Evolutionary conservation across 2,113 vertebrate species (phyloP), one percentile per base, ranked within the genome.

Genomic region (Cryptotis parvus): DNA sequence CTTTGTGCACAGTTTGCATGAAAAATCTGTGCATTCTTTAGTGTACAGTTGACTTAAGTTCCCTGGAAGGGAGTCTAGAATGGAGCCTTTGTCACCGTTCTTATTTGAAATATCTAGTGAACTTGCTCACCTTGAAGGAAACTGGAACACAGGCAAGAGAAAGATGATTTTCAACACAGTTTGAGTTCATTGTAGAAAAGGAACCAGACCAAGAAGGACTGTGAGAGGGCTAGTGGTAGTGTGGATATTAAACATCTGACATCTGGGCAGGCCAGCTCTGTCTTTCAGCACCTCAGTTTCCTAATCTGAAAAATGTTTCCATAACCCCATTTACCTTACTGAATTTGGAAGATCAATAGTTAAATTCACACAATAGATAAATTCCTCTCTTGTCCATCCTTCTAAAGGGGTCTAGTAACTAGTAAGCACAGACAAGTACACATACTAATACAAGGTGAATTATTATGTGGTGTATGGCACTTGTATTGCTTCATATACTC

Each of bases 401-500:
- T 74, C 73, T 58, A 87, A 77, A 20, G 16, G 8, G 16, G 8
- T 35, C 45, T 24, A 73, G 55, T 69, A 73, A 3, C 31, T 70
- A 89, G 22, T 52, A 73, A 89, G 4, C 29, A 79, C 61, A 61
- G n/a, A 79, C 37, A 29, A 69, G 33, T 39, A 33, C 33, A 24
- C 31, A 90, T 81, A 18, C 16, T 86, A 77, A 52, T 78, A 58
- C 26, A 63, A 61, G 81, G 61, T 12, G 0, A 29, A 37, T 14
- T 43, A 3, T 91, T 87, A 87, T 35, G 43, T 91, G 73, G 66
- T 6, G 0, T 31, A 24, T 49, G 35, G 1, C 9, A n/a, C 78
- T 89, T 70, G 10, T 1, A 10, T 93, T 94, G 66, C 91, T 89
- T 93, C 88, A 82, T 55, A 65, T 93, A 31, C 70, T 89, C n/a